Evolutionary conservation across 2,797 vertebrate genomes (phyloP).

Genomic region (Poecilia wingei): DNA sequence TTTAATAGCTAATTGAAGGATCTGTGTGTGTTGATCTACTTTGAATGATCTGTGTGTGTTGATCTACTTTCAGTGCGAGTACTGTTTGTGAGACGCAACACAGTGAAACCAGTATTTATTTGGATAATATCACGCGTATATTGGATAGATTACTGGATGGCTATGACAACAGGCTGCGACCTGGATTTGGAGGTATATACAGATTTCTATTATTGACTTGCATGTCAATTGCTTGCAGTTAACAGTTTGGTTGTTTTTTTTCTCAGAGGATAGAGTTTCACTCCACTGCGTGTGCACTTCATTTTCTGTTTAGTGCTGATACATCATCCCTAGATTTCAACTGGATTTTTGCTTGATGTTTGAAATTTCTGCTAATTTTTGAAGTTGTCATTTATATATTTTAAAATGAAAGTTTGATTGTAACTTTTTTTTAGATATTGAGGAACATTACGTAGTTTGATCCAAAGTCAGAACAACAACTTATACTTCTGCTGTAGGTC

Average conservation of each 20-base stretch:
- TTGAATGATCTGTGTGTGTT: conserved; percentile 30
- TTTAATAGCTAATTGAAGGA: conserved; percentile 13
- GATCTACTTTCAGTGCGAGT: conserved; percentile 78
- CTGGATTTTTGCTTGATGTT: neutral
- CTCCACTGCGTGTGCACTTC: conserved; percentile 16
- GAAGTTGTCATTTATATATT: neutral
- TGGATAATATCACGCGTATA: conserved; percentile 92
- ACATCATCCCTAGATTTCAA: neutral
- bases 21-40: conserved; percentile 50
- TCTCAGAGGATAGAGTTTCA: conserved; percentile 49
- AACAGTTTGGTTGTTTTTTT: neutral
- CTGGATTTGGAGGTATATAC: conserved; percentile 91
- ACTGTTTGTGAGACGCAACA: conserved; percentile 77
- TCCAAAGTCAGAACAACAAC: conserved; percentile 27
- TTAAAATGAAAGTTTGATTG: neutral
- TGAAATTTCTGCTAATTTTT: neutral
- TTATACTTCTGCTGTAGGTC: conserved; percentile 72
- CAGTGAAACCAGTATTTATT: conserved; percentile 82
- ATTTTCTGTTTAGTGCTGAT: conserved; percentile 4
- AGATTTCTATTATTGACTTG: neutral
- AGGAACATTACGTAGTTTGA: neutral
- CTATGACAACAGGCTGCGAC: conserved; percentile 94
- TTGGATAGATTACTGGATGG: conserved; percentile 94
- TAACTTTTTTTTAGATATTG: neutral
- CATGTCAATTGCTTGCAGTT: neutral